Percentiles rank a stretch among this genome's conserved stretches.
Conservation (phyloP, 1,140 invertebrate species). For the Drosophila lacertosa region DNA sequence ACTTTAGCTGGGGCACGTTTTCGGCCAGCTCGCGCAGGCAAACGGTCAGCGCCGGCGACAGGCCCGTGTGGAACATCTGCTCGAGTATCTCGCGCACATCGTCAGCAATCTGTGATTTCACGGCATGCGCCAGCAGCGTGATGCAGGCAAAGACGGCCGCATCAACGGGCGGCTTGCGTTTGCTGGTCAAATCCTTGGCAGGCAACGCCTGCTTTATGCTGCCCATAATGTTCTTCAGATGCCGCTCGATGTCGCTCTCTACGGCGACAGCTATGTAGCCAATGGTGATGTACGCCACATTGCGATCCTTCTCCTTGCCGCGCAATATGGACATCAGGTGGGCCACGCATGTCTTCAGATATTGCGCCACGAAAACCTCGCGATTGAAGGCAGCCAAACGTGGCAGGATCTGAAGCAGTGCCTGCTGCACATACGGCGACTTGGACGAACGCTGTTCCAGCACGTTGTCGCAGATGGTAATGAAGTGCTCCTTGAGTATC, state of each 20-base stretch:
- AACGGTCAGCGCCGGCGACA: conserved; percentile 95
- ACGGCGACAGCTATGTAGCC: conserved; percentile 97
- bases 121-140: conserved; percentile 95
- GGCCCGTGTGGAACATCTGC: conserved; percentile 95
- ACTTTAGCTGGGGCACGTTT: conserved; percentile 93
- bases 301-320: conserved; percentile 92
- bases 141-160: conserved; percentile 97
- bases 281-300: conserved; percentile 94
- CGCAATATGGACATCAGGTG: conserved; percentile 91
- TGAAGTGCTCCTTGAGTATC: conserved; percentile 93
- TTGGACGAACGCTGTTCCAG: conserved; percentile 91
- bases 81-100: conserved; percentile 95
- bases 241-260: conserved; percentile 91
- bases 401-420: conserved; percentile 94
- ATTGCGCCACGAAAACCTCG: conserved; percentile 91
- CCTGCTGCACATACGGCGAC: conserved; percentile 93
- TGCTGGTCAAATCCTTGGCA: conserved; percentile 89
- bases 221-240: conserved; percentile 94
- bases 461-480: conserved; percentile 92
- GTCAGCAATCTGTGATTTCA: conserved; percentile 89
- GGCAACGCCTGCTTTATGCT: conserved; percentile 92
- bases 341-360: conserved; percentile 90
- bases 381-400: conserved; percentile 96
- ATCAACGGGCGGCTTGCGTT: conserved; percentile 91
- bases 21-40: conserved; percentile 95